Conservation (phyloP, 2,797 vertebrate genomes). For the Sebastes alutus region DNA sequence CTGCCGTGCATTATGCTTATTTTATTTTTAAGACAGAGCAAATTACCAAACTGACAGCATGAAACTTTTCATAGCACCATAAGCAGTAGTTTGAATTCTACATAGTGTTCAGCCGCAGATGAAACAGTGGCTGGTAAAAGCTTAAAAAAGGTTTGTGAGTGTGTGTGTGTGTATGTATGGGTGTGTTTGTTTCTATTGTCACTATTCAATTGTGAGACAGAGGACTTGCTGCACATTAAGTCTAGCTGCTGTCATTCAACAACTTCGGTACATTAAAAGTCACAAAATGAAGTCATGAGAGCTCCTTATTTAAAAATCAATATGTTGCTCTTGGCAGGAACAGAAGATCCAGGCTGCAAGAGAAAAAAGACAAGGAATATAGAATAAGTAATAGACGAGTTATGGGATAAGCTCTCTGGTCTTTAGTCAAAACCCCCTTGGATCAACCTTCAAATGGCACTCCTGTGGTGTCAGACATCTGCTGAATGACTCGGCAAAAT, state of each 20-base stretch:
- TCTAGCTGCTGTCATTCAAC: not conserved
- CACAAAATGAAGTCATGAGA: not conserved
- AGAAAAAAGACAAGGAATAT: not conserved
- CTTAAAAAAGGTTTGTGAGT: not conserved
- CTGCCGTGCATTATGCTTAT: not conserved
- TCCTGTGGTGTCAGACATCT: conserved; percentile 12
- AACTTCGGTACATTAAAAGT: not conserved
- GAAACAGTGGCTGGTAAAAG: not conserved
- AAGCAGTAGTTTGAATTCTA: not conserved
- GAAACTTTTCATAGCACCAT: not conserved
- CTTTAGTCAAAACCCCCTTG: conserved; percentile 17
- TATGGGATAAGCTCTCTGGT: not conserved
- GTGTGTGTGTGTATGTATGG: not conserved
- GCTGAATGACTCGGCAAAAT: conserved; percentile 24
- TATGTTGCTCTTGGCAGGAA: not conserved
- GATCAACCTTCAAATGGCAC: conserved; percentile 32
- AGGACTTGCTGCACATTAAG: not conserved
- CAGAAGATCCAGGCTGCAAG: not conserved
- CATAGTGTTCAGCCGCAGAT: not conserved
- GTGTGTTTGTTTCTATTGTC: not conserved
- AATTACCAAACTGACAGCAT: too few relatives aligned
- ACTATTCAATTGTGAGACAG: not conserved
- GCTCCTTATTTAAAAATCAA: conserved; percentile 13
- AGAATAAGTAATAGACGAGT: not conserved
- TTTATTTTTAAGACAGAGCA: not conserved